Evolutionary conservation across 2,797 vertebrate species (phyloP), one percentile per base, ranked within the genome.

Genomic region (Ctenopoma multispine): DNA sequence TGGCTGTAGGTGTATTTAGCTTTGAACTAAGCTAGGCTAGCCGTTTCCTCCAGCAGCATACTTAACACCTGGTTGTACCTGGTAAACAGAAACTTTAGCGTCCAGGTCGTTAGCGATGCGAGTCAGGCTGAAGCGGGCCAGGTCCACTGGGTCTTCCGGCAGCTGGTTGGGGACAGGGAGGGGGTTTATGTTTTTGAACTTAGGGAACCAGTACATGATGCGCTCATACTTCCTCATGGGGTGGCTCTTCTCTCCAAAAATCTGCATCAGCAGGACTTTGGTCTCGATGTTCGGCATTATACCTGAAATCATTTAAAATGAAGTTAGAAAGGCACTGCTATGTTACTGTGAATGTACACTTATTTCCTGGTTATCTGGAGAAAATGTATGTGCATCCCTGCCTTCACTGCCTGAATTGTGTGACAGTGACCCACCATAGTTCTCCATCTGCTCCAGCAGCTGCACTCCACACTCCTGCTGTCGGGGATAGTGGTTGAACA

Each of bases 361-460:
- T 4, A 13, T 18, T 48, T 40, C 12, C 40, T 11, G 13, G 5
- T 17, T 11, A 66, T 11, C 10, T 50, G 0, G 6, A 21, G 2
- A 23, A 5, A 7, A 17, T 21, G 31, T 18, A 48, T 47, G 13
- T 12, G 7, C 11, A 46, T 4, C 7, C 17, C 27, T 27, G 40
- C 20, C 4, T 31, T 46, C 4, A 4, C 14, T 14, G 24, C 12
- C 17, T 50, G 17, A 5, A 57, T 9, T 11, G 5, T 24, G 21
- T 29, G 27, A 17, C 3, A 40, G n/a, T 66, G 11, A 80, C 93
- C 34, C 76, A 97, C 96, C 96, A 1, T 96, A 85, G 77, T 20
- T 92, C 90, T 97, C 96, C 96, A 98, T 96, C 83, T 97, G 96
- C 80, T 97, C 96, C 82, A 97, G 91, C 1, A 98, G 0, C 0